Evolutionary conservation across 2,888 invertebrate species (phyloP).

Genomic region (Pharmacophagus antenor): DNA sequence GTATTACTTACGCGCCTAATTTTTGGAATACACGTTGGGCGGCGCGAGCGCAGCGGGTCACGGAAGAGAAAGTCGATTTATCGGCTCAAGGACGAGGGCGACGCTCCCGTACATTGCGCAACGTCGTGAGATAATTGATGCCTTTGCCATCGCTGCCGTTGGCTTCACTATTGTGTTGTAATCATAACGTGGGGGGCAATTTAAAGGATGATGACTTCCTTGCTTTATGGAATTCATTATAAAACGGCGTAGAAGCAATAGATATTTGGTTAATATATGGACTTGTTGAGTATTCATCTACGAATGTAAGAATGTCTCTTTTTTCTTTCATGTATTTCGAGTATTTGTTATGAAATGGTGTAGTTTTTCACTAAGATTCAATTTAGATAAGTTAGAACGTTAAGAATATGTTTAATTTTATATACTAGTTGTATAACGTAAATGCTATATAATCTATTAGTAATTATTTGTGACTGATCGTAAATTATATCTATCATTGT

Average conservation of each 20-base stretch:
- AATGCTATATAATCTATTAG: too few relatives aligned
- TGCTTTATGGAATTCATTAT: slow-evolving; percentile 19
- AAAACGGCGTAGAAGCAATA: not conserved
- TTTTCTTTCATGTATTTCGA: too few relatives aligned
- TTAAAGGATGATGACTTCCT: slow-evolving; percentile 67
- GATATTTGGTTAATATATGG: too few relatives aligned
- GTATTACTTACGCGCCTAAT: not conserved
- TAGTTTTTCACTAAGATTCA: too few relatives aligned
- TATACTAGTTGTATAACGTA: too few relatives aligned
- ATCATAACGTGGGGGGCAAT: slow-evolving; percentile 56
- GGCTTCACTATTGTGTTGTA: slow-evolving; percentile 48
- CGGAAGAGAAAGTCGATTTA: slow-evolving; percentile 70
- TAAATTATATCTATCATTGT: not conserved
- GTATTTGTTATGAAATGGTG: too few relatives aligned
- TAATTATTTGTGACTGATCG: not conserved
- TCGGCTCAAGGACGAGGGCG: slow-evolving; percentile 74
- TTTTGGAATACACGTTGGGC: slow-evolving; percentile 27
- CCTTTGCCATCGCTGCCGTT: slow-evolving; percentile 32
- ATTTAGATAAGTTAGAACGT: too few relatives aligned
- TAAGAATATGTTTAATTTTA: too few relatives aligned
- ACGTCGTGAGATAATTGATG: slow-evolving; percentile 60
- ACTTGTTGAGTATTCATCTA: too few relatives aligned
- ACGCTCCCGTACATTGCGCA: slow-evolving; percentile 61
- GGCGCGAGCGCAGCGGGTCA: slow-evolving; percentile 39
- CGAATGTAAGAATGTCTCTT: too few relatives aligned